phyloP scores from a whole-genome alignment of 23 tunicate genomes.

The Diplosoma virens region DNA sequence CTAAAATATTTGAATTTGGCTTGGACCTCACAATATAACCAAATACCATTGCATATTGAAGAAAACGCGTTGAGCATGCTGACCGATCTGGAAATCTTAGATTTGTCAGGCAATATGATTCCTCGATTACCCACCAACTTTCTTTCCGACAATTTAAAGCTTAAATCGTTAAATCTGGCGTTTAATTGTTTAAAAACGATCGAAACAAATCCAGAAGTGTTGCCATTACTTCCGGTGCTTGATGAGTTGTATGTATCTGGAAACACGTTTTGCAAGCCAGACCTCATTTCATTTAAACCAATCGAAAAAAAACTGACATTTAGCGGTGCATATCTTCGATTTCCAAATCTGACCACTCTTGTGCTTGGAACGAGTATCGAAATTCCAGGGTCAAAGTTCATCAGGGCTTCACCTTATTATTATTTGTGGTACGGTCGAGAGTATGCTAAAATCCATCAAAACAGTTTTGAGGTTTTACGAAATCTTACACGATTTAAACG shows the following conservation, averaged over 20 bases:
- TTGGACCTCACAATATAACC: neutral
- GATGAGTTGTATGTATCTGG: neutral
- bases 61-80: neutral
- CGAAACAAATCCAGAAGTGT: neutral
- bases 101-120: conserved; percentile 8
- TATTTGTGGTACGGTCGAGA: neutral
- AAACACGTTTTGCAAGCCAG: neutral
- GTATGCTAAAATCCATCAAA: neutral
- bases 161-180: neutral
- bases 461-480: conserved; percentile 1
- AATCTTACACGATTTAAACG: neutral
- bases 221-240: neutral
- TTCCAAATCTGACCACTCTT: neutral
- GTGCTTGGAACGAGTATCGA: neutral
- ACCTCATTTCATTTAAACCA: neutral
- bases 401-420: neutral
- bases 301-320: neutral
- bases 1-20: neutral
- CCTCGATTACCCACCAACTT: neutral
- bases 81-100: neutral
- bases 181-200: neutral
- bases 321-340: neutral
- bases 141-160: neutral
- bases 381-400: neutral
- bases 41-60: neutral